phyloP scores from a whole-genome alignment of 2,113 vertebrate species.

The Puffinus mauretanicus region DNA sequence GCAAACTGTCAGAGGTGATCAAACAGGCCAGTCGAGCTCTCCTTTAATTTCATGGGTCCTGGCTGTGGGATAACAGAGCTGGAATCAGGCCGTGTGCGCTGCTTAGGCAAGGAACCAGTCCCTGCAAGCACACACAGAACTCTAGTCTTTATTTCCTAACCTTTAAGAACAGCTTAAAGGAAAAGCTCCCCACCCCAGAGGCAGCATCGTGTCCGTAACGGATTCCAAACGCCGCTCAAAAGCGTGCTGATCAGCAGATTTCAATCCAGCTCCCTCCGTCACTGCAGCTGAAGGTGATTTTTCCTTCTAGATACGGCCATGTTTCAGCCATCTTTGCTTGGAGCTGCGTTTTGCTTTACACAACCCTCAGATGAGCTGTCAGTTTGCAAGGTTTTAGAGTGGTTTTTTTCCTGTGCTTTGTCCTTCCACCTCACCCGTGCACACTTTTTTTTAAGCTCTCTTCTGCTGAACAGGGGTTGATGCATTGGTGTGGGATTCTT shows the following conservation, averaged over 20 bases:
- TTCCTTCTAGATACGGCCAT: neutral
- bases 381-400: neutral
- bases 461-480: neutral
- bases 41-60: neutral
- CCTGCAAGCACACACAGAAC: neutral
- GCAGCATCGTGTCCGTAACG: fast-evolving
- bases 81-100: neutral
- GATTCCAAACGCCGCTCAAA: neutral
- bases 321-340: neutral
- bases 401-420: neutral
- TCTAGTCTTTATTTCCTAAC: neutral
- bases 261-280: neutral
- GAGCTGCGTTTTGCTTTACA: neutral
- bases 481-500: neutral
- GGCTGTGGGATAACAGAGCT: neutral
- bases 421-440: neutral
- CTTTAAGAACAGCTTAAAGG: neutral
- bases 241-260: neutral
- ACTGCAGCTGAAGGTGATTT: neutral
- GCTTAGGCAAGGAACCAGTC: neutral
- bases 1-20: neutral
- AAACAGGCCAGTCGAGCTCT: neutral
- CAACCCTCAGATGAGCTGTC: neutral
- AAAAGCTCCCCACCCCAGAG: neutral
- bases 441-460: neutral